phyloP scores from a whole-genome alignment of 1,140 invertebrate species.

The Zaprionus kolodkinae region DNA sequence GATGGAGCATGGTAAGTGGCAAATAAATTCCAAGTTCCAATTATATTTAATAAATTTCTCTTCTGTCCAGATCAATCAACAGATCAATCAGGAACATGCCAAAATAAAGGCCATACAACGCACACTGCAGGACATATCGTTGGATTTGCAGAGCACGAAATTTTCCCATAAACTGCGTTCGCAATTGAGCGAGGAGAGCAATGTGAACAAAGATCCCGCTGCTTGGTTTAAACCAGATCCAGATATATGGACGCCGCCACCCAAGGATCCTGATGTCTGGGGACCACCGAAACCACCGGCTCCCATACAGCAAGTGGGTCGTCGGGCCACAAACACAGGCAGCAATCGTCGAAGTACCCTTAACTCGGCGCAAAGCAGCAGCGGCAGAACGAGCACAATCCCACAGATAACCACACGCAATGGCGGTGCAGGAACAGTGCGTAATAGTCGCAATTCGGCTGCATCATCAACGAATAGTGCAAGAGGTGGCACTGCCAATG shows the following conservation, averaged over 20 bases:
- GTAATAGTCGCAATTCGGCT: constrained; percentile 25
- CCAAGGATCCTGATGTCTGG: constrained; percentile 94
- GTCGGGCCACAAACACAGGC: constrained; percentile 85
- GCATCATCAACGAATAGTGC: constrained; percentile 42
- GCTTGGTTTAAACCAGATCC: constrained; percentile 85
- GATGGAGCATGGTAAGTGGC: constrained; percentile 93
- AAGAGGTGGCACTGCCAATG: constrained; percentile 48
- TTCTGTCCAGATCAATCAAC: constrained; percentile 91
- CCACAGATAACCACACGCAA: constrained; percentile 64
- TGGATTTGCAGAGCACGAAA: constrained; percentile 77
- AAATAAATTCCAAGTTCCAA: neutral
- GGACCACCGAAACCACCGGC: constrained; percentile 89
- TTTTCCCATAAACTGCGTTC: constrained; percentile 70
- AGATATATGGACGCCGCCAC: constrained; percentile 90
- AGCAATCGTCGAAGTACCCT: constrained; percentile 85
- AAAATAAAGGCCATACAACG: constrained; percentile 93
- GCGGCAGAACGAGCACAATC: constrained; percentile 65
- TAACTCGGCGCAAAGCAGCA: constrained; percentile 28
- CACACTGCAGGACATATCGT: constrained; percentile 86
- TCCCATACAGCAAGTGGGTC: constrained; percentile 58
- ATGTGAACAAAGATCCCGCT: constrained; percentile 76
- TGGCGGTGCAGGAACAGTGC: constrained; percentile 31
- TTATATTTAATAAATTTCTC: neutral
- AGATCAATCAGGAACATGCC: constrained; percentile 95
- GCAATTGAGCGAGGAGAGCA: constrained; percentile 65